Conservation (phyloP, 2,113 vertebrate species). For the Vicugna pacos region DNA sequence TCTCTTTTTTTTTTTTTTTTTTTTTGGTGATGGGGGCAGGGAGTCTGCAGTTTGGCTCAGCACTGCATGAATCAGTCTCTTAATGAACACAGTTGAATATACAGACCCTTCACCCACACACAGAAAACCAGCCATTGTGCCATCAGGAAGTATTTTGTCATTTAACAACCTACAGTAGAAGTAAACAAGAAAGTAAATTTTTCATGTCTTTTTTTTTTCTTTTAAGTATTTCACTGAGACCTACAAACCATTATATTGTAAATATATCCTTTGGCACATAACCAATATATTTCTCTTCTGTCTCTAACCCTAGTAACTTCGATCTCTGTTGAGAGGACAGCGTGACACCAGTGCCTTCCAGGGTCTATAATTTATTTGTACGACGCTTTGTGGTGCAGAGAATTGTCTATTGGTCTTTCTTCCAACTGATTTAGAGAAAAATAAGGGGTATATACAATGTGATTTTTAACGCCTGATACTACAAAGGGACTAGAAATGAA, state of each 20-base stretch:
- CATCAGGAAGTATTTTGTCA: background rate
- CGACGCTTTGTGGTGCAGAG: background rate
- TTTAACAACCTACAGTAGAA: background rate
- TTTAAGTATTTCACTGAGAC: conserved; percentile 55
- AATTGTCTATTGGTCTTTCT: background rate
- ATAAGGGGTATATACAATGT: background rate
- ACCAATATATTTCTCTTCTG: conserved; percentile 15
- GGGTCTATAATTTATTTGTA: conserved; percentile 39
- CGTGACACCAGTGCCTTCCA: background rate
- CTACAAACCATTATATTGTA: conserved; percentile 39
- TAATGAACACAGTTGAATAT: background rate
- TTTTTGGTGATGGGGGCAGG: background rate
- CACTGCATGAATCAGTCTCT: background rate
- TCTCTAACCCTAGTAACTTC: background rate
- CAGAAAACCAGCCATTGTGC: background rate
- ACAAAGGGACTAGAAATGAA: conserved; percentile 27
- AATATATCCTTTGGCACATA: conserved; percentile 4
- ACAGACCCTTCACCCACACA: background rate
- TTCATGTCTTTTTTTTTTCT: background rate
- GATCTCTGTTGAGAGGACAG: conserved; percentile 56
- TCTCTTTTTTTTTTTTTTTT: background rate
- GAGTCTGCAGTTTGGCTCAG: background rate
- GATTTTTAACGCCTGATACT: conserved; percentile 4
- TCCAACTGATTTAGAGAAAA: background rate
- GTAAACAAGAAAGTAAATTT: conserved; percentile 60